A percentile compares a stretch with the other conserved stretches of the same genome.
Evolutionary conservation across 2,888 invertebrate genomes (phyloP).

Genomic region (Pollenia amentaria): DNA sequence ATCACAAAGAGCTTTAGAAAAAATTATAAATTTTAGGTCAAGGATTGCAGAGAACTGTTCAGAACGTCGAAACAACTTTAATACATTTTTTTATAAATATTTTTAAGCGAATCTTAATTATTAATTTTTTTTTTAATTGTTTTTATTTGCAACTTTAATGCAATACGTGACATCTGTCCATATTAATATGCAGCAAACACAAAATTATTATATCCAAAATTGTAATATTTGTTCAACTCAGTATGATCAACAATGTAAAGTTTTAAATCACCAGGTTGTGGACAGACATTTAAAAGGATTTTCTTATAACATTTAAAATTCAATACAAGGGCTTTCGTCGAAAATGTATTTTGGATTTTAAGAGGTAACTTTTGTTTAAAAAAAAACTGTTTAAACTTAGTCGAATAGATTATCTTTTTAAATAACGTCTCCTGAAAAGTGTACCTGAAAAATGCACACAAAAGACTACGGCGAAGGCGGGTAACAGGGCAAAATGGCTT

Average conservation of each 20-base stretch:
- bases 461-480: too few species aligned
- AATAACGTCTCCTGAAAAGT: too few species aligned
- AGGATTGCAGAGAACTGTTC: slow-evolving; percentile 23
- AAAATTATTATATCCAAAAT: slow-evolving; percentile 22
- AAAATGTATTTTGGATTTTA: too few species aligned
- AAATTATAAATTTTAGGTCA: slow-evolving; percentile 54
- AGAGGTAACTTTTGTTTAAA: too few species aligned
- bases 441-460: too few species aligned
- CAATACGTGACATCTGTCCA: slow-evolving; percentile 42
- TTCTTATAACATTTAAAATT: not conserved
- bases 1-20: not conserved
- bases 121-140: not conserved
- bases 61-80: not conserved
- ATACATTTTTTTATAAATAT: not conserved
- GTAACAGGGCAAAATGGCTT: too few species aligned
- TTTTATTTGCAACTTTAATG: not conserved
- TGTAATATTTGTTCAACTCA: not conserved
- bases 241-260: not conserved
- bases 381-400: too few species aligned
- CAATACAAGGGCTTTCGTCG: too few species aligned
- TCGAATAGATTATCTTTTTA: too few species aligned
- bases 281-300: not conserved
- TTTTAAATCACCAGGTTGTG: slow-evolving; percentile 11
- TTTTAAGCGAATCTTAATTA: not conserved
- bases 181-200: slow-evolving; percentile 40